These are phyloP conservation scores for Bufo gargarizans DNA, from an alignment of 2,113 vertebrate genomes.

Conservation along the genomic window DNA sequence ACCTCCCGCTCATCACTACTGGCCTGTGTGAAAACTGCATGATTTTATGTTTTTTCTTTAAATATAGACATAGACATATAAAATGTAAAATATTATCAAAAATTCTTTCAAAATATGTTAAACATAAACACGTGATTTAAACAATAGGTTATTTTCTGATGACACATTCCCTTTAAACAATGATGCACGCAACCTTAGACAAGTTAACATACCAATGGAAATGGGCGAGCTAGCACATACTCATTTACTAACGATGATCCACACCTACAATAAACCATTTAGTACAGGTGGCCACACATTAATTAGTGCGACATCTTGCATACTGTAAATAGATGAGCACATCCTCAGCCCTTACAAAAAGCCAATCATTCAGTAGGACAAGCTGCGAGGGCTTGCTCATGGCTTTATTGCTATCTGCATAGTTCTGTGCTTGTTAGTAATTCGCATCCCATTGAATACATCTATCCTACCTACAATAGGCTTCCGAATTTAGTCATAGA, in stretches of 20 bases:
- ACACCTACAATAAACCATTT: slow-evolving; percentile 3
- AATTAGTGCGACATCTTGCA: background rate
- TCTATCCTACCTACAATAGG: background rate
- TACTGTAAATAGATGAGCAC: slow-evolving; percentile 1
- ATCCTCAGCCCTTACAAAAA: background rate
- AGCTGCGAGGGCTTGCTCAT: background rate
- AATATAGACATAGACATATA: too few relatives aligned
- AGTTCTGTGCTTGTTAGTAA: background rate
- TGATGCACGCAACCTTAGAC: background rate
- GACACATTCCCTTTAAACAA: too few relatives aligned
- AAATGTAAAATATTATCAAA: too few relatives aligned
- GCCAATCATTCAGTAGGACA: background rate
- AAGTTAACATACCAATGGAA: background rate
- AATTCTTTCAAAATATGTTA: too few relatives aligned
- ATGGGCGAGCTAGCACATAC: background rate
- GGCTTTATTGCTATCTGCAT: background rate
- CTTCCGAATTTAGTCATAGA: slow-evolving; percentile 11
- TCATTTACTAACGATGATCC: background rate
- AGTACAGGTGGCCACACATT: background rate
- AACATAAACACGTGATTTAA: too few relatives aligned
- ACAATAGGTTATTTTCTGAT: too few relatives aligned
- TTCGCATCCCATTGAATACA: background rate
- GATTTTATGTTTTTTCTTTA: too few relatives aligned
- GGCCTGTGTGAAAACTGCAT: too few relatives aligned
- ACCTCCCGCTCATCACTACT: too few relatives aligned